A percentile compares a stretch with the other conserved stretches of the same genome.
phyloP scores from a whole-genome alignment of 2,113 vertebrate genomes.

The Laterallus jamaicensis region DNA sequence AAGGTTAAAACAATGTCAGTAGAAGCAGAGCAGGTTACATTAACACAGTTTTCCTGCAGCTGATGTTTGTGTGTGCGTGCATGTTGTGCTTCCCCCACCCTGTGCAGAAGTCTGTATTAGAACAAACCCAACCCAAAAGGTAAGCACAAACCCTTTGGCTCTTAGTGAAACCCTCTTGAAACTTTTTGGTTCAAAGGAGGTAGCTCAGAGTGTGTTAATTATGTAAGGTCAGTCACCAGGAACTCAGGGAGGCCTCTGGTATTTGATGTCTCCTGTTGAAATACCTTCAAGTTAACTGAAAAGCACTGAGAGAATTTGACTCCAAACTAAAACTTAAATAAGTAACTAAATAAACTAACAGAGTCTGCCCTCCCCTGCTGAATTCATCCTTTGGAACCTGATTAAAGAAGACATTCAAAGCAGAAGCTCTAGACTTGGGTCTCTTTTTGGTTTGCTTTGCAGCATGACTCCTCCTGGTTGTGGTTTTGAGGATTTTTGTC shows the following conservation, averaged over 20 bases:
- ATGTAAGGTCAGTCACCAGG: neutral
- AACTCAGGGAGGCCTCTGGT: neutral
- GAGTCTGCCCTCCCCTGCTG: neutral
- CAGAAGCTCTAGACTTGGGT: neutral
- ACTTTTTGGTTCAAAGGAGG: neutral
- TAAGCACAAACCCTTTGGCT: neutral
- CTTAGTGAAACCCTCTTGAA: neutral
- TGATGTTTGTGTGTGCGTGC: neutral
- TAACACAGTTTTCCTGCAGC: neutral
- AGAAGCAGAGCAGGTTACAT: neutral
- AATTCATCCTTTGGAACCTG: neutral
- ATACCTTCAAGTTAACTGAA: neutral
- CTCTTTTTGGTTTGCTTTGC: neutral
- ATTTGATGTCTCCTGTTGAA: conserved; percentile 17
- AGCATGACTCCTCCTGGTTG: neutral
- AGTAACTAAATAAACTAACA: neutral
- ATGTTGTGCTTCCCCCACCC: neutral
- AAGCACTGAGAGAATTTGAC: neutral
- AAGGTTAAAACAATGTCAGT: neutral
- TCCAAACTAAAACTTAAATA: conserved; percentile 1
- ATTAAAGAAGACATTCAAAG: conserved; percentile 27
- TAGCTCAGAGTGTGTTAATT: neutral
- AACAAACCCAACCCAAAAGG: neutral
- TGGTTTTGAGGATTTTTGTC: neutral
- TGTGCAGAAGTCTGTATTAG: neutral